Evolutionary conservation across 2,888 invertebrate genomes (phyloP), one percentile per base, ranked within the genome.

Genomic region (Acanthosepion lycidas): DNA sequence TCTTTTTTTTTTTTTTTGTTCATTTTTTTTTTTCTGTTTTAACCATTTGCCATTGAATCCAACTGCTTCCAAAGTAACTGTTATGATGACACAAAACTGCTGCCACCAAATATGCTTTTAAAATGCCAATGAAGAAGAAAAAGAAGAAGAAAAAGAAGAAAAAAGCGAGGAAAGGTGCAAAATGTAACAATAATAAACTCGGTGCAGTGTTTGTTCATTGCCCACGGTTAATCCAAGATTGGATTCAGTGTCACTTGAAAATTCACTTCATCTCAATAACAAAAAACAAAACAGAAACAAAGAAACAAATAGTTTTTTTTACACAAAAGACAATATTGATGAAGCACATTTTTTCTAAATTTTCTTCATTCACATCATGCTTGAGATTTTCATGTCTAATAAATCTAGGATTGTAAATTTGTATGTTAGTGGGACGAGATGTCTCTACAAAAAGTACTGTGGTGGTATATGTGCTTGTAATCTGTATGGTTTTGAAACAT

Each of bases 1-100:
- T 78, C 0, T n/a, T 8, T 78, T n/a, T 78, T 4, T n/a, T 8
- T 78, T n/a, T 15, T 5, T 12, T 28, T 78, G 5, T 23, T 28
- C 28, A 8, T 23, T 78, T 78, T n/a, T n/a, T n/a, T 33, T 78
- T 78, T 78, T 78, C 78, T 78, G 78, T 78, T 78, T 23, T 78
- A 78, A 78, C 78, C 78, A 78, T 78, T 78, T 78, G 78, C 33
- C 78, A 78, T 15, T 78, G 78, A 78, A 78, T 33, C 78, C 78
- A 78, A 78, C n/a, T 33, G 33, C 78, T n/a, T n/a, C n/a, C n/a
- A 78, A 78, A 78, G 78, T n/a, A 78, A 78, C n/a, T 33, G n/a
- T n/a, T 78, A 78, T n/a, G 78, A 78, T 78, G 78, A n/a, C n/a
- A 78, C 78, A 78, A 78, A 78, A 78, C 78, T 78, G 78, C 78